phyloP scores from a whole-genome alignment of 2,797 vertebrate species.

The Crocodylus rhombifer region DNA sequence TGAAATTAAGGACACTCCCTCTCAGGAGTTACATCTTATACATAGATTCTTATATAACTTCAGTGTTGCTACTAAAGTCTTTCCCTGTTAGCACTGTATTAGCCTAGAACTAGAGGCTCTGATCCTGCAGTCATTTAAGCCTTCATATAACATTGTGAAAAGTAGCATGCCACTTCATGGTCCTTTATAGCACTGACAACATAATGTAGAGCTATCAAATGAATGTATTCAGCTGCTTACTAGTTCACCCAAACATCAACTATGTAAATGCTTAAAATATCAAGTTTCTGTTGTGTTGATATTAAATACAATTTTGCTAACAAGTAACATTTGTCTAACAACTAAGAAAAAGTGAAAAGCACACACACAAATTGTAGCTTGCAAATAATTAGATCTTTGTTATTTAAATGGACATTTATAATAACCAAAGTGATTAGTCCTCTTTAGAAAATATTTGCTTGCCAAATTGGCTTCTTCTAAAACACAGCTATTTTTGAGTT shows the following conservation, averaged over 20 bases:
- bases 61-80: neutral
- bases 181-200: neutral
- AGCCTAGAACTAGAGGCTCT: neutral
- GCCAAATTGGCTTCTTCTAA: neutral
- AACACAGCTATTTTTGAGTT: neutral
- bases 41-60: too few relatives aligned
- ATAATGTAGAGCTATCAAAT: neutral
- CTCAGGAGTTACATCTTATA: too few relatives aligned
- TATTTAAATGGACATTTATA: neutral
- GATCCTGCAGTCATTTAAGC: neutral
- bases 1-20: too few relatives aligned
- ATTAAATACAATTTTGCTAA: neutral
- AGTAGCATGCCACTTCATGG: neutral
- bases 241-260: neutral
- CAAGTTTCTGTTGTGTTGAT: neutral
- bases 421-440: neutral
- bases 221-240: neutral
- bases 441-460: neutral
- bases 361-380: neutral
- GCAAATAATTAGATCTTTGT: conserved; percentile 1
- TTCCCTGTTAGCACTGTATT: neutral
- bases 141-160: neutral
- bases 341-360: neutral
- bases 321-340: neutral
- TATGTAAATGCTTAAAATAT: neutral